Evolutionary conservation across 2,113 vertebrate genomes (phyloP), one percentile per base, ranked within the genome.

Genomic region (Axis porcinus): DNA sequence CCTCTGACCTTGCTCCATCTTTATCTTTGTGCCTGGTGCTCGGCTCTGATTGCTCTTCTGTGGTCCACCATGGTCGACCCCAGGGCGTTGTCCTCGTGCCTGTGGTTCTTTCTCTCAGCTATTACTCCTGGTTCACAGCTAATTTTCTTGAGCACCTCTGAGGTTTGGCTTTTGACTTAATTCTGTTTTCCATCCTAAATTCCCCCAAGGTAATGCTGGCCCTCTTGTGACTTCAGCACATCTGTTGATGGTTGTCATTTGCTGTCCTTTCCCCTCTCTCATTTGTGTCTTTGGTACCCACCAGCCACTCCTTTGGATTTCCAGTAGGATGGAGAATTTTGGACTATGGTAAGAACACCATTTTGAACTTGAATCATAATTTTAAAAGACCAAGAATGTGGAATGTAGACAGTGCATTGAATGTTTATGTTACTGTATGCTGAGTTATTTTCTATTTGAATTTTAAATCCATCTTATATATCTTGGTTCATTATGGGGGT

Each of bases 381-480:
- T 74, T 43, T 13, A 82, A 74, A 94, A 57, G 13, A 81, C 50
- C 7, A 43, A 67, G 27, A 60, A 33, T 43, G 10, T 81, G 19
- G 21, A 13, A 1, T 43, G 1, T 57, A 55, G 52, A 82, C 40
- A 87, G 16, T 43, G 14, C 28, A 43, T 28, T 84, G 50, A 91
- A 45, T 74, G 33, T n/a, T 94, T 33, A 21, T 86, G 27, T 79
- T 79, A 5, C n/a, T 19, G 21, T 79, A 86, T 30, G 45, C 67
- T 62, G 60, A 19, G 16, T 57, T 57, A 85, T 36, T 60, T 85
- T 87, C 91, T 84, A 55, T 94, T 94, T 96, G 9, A 33, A 62
- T 92, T 96, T 92, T 86, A 97, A 97, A 76, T 89, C 27, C n/a
- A 28, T 79, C 57, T 91, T 52, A 23, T n/a, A 17, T 10, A n/a